These are phyloP conservation scores for Sciurus vulgaris DNA, from an alignment of 2,797 vertebrate genomes.

Conservation along the genomic window DNA sequence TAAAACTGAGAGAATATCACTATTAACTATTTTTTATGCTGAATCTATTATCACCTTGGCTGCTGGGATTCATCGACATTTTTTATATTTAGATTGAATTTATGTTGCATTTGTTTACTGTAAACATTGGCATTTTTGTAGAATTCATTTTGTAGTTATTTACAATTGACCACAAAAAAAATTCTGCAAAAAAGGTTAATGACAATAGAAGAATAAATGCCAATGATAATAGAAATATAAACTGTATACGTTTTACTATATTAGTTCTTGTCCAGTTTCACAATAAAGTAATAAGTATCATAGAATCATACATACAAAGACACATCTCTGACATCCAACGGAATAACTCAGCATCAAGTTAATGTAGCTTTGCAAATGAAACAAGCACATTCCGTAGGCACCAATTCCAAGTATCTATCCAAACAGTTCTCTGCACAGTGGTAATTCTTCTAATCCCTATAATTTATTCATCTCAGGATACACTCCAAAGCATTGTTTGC, in stretches of 20 bases:
- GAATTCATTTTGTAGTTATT: too few species aligned
- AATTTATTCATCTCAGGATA: slow-evolving; percentile 81
- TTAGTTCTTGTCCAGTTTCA: slow-evolving; percentile 35
- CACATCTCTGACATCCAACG: slow-evolving; percentile 25
- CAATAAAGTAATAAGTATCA: slow-evolving; percentile 14
- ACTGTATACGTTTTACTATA: not conserved
- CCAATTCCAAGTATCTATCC: slow-evolving; percentile 53
- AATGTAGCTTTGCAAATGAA: slow-evolving; percentile 65
- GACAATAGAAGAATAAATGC: too few species aligned
- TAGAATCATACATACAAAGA: slow-evolving; percentile 19
- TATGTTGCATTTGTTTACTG: not conserved
- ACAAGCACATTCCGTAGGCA: not conserved
- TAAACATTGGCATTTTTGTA: too few species aligned
- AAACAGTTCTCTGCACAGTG: slow-evolving; percentile 59
- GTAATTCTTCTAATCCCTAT: slow-evolving; percentile 76
- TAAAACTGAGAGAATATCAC: not conserved
- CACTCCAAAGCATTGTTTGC: slow-evolving; percentile 68
- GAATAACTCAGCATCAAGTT: slow-evolving; percentile 30
- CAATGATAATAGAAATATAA: not conserved
- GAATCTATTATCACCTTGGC: not conserved
- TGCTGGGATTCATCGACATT: not conserved
- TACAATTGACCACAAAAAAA: too few species aligned
- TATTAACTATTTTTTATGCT: not conserved
- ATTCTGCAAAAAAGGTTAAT: too few species aligned
- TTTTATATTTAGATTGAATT: not conserved